Evolutionary conservation across 2,888 invertebrate genomes (phyloP).

Genomic region (Caenorhabditis wallacei): DNA sequence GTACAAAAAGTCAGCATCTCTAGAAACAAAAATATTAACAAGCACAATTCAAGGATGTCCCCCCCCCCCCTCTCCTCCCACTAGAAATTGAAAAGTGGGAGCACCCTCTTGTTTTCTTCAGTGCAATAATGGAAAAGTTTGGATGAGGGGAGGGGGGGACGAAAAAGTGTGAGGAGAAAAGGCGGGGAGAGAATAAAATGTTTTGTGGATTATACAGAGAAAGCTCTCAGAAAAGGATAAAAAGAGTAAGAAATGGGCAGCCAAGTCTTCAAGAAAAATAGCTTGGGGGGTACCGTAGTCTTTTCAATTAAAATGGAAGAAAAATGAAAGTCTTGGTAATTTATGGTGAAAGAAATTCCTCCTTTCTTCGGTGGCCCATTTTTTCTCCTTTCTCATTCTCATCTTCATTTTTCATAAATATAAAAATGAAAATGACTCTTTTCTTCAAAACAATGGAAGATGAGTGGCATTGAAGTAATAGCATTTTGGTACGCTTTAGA

Average conservation of each 20-base stretch:
- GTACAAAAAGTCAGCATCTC: slow-evolving; percentile 27
- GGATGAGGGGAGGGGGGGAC: slow-evolving; percentile 15
- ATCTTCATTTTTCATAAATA: slow-evolving; percentile 26
- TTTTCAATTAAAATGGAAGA: not conserved
- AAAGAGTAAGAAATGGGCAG: slow-evolving; percentile 9
- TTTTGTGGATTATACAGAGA: slow-evolving; percentile 60
- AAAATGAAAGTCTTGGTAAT: not conserved
- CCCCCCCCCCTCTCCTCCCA: too few species aligned
- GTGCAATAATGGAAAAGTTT: slow-evolving; percentile 63
- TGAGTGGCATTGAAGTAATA: slow-evolving; percentile 26
- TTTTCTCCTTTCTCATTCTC: not conserved
- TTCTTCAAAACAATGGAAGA: not conserved
- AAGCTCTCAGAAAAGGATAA: slow-evolving; percentile 54
- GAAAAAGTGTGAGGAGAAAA: slow-evolving; percentile 10
- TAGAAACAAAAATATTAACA: slow-evolving; percentile 23
- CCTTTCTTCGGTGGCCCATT: slow-evolving; percentile 1
- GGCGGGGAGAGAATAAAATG: slow-evolving; percentile 53
- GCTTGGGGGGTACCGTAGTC: not conserved
- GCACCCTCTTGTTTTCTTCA: slow-evolving; percentile 58
- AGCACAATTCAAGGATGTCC: not conserved
- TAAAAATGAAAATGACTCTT: slow-evolving; percentile 1
- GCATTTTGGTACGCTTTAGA: slow-evolving; percentile 32
- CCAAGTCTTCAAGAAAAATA: not conserved
- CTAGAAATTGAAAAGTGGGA: slow-evolving; percentile 35
- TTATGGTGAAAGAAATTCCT: not conserved